These are phyloP conservation scores for Pelobates fuscus DNA, from an alignment of 2,113 vertebrate species.

Conservation along the genomic window DNA sequence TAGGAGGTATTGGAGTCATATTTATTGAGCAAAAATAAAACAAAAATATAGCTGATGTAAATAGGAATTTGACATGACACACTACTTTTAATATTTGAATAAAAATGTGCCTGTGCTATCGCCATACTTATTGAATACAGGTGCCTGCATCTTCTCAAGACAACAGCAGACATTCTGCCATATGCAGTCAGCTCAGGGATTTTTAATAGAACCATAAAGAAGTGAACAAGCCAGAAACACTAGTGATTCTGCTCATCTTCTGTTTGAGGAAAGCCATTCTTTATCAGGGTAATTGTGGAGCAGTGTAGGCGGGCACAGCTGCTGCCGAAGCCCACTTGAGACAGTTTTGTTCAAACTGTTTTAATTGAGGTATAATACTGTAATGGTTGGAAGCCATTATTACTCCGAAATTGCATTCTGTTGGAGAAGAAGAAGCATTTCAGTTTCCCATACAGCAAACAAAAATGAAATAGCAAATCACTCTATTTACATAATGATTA, in stretches of 20 bases:
- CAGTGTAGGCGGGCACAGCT: constrained; percentile 53
- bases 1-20: too few species aligned
- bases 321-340: constrained; percentile 55
- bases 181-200: not conserved
- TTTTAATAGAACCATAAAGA: not conserved
- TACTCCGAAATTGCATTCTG: constrained; percentile 57
- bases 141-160: too few species aligned
- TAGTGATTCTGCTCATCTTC: not conserved
- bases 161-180: too few species aligned
- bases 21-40: too few species aligned
- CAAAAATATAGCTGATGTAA: too few species aligned
- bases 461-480: constrained; percentile 27
- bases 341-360: constrained; percentile 64
- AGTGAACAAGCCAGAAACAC: not conserved
- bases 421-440: constrained; percentile 48
- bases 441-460: constrained; percentile 23
- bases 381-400: constrained; percentile 65
- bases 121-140: too few species aligned
- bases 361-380: constrained; percentile 64
- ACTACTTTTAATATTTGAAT: too few species aligned
- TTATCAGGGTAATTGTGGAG: constrained; percentile 41
- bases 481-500: constrained; percentile 40
- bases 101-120: too few species aligned
- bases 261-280: constrained; percentile 21
- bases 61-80: too few species aligned